Evolutionary conservation across 2,797 vertebrate species (phyloP).

Genomic region (Enteromius treurensis): DNA sequence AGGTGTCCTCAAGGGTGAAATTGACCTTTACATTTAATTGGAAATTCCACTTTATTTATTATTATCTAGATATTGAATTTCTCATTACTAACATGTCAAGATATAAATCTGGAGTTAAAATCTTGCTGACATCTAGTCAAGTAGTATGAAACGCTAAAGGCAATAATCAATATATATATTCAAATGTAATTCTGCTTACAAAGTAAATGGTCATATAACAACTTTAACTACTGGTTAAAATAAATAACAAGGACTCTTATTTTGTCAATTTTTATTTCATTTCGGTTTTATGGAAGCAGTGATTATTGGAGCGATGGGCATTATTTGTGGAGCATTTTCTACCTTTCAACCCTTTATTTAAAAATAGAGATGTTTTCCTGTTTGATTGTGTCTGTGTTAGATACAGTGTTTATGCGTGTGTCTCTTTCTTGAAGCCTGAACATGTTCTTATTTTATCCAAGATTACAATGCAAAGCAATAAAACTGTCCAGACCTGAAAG

Average conservation of each 20-base stretch:
- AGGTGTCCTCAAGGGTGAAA: background rate
- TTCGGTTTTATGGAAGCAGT: slow-evolving; percentile 29
- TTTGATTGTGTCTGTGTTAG: slow-evolving; percentile 18
- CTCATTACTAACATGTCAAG: background rate
- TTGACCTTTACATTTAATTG: slow-evolving; percentile 23
- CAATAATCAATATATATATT: background rate
- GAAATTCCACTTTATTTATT: background rate
- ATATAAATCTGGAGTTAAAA: background rate
- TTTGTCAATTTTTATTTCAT: slow-evolving; percentile 9
- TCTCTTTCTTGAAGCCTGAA: background rate
- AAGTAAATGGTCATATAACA: slow-evolving; percentile 40
- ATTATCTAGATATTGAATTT: background rate
- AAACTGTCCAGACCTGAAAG: slow-evolving; percentile 5
- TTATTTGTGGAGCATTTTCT: slow-evolving; percentile 54
- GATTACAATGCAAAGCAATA: slow-evolving; percentile 5
- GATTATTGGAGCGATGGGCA: slow-evolving; percentile 64
- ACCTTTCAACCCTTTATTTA: slow-evolving; percentile 2
- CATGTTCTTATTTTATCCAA: background rate
- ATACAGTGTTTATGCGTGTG: background rate
- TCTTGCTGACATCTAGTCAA: background rate
- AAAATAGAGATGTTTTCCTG: background rate
- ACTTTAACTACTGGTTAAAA: background rate
- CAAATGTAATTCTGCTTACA: background rate
- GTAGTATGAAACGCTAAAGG: background rate
- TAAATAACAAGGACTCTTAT: background rate